Percentiles rank a stretch among this genome's conserved stretches.
phyloP scores from a whole-genome alignment of 2,888 invertebrate species.

The Eurytoma adleriae region DNA sequence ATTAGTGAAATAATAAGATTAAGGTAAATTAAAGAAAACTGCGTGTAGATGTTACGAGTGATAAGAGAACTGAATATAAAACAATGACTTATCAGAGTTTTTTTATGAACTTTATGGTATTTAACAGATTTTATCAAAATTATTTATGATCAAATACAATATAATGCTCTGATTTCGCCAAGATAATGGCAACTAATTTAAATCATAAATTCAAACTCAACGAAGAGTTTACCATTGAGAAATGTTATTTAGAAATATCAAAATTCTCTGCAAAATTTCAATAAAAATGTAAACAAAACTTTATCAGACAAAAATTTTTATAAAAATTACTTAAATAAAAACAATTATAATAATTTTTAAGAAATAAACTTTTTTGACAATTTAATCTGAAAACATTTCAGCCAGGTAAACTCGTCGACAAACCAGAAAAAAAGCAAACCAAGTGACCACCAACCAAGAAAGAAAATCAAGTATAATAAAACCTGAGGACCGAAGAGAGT shows the following conservation, averaged over 20 bases:
- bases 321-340: too few species aligned
- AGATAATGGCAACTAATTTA: too few species aligned
- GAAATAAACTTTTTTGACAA: neutral
- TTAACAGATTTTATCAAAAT: neutral
- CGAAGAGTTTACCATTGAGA: too few species aligned
- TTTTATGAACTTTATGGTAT: neutral
- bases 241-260: neutral
- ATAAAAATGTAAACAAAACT: too few species aligned
- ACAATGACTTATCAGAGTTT: conserved; percentile 30
- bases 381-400: neutral
- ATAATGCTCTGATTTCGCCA: too few species aligned
- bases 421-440: neutral
- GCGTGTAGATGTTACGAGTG: conserved; percentile 45
- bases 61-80: conserved; percentile 18
- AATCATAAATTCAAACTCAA: too few species aligned
- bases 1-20: conserved; percentile 36
- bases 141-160: too few species aligned
- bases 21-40: conserved; percentile 11
- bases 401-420: neutral
- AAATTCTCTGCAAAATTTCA: too few species aligned
- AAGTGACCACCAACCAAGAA: neutral
- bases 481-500: conserved; percentile 30
- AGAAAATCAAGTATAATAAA: neutral
- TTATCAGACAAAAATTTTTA: too few species aligned
- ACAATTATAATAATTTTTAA: too few species aligned